Evolutionary conservation across 2,113 vertebrate species (phyloP).

Genomic region (Gavia stellata): DNA sequence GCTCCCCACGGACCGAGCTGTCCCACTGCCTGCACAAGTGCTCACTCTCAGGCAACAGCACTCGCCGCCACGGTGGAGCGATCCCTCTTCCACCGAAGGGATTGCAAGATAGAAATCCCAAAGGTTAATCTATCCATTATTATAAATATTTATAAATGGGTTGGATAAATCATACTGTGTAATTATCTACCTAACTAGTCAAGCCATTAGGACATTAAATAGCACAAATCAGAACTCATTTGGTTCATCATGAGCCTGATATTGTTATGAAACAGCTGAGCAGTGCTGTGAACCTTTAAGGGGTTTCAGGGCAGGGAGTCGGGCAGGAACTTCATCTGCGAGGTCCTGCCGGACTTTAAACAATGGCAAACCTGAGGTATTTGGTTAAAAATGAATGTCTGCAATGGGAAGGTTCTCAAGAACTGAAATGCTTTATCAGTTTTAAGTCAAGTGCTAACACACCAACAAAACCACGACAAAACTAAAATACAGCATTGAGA

Average conservation of each 20-base stretch:
- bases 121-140: conserved; percentile 75
- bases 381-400: neutral
- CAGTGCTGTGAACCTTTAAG: conserved; percentile 36
- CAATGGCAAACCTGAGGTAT: too few species aligned
- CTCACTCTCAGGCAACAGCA: rapidly evolving
- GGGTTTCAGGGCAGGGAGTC: neutral
- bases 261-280: conserved; percentile 66
- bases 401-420: neutral
- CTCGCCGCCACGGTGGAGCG: neutral
- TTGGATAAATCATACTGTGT: conserved; percentile 72
- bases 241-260: conserved; percentile 65
- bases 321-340: rapidly evolving
- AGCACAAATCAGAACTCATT: conserved; percentile 73
- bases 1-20: neutral
- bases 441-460: rapidly evolving
- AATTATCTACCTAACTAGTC: conserved; percentile 73
- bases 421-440: neutral
- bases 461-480: neutral
- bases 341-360: neutral
- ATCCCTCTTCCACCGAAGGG: conserved; percentile 22
- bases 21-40: rapidly evolving
- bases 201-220: conserved; percentile 72
- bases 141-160: conserved; percentile 76
- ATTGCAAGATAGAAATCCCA: conserved; percentile 56
- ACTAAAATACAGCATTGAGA: rapidly evolving